Percentiles rank a stretch among this genome's conserved stretches.
These are phyloP conservation scores for Listronotus oregonensis DNA, from an alignment of 1,140 invertebrate species.

Conservation along the genomic window DNA sequence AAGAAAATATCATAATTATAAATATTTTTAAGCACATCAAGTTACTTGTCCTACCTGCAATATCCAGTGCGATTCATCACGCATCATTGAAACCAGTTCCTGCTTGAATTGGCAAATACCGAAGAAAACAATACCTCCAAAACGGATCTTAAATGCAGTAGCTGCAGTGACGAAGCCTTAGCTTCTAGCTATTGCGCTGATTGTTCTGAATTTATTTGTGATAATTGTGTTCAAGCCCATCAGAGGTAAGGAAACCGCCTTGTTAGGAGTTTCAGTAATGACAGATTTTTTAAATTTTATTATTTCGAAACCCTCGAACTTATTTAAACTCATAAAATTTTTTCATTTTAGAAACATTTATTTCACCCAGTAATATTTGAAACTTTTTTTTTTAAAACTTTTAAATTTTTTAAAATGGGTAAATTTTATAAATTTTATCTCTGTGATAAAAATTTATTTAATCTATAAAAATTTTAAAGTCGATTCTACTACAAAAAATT, in stretches of 20 bases:
- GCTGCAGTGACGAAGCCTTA: slow-evolving; percentile 79
- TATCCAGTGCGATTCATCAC: slow-evolving; percentile 48
- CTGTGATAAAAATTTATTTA: no score
- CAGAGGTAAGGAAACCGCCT: slow-evolving; percentile 63
- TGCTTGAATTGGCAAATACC: slow-evolving; percentile 62
- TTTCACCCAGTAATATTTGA: no score
- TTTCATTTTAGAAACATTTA: no score
- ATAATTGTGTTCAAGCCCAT: slow-evolving; percentile 81
- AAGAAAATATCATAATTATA: no score
- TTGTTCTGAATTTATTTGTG: slow-evolving; percentile 89
- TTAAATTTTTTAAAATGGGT: no score
- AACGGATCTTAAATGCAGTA: slow-evolving; percentile 77
- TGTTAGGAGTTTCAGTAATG: no score
- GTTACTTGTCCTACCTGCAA: slow-evolving; percentile 50
- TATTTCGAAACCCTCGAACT: no score
- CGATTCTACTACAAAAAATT: no score
- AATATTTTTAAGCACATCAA: slow-evolving; percentile 31
- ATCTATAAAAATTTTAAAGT: no score
- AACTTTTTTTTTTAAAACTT: no score
- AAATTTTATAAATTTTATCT: no score
- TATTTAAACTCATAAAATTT: no score
- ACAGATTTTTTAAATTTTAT: neutral
- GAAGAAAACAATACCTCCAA: slow-evolving; percentile 54
- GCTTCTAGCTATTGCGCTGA: slow-evolving; percentile 87
- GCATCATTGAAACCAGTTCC: slow-evolving; percentile 79